A percentile compares a stretch with the other conserved stretches of the same genome.
These are phyloP conservation scores for Acromyrmex heyeri DNA, from an alignment of 1,140 invertebrate genomes.

Conservation along the genomic window DNA sequence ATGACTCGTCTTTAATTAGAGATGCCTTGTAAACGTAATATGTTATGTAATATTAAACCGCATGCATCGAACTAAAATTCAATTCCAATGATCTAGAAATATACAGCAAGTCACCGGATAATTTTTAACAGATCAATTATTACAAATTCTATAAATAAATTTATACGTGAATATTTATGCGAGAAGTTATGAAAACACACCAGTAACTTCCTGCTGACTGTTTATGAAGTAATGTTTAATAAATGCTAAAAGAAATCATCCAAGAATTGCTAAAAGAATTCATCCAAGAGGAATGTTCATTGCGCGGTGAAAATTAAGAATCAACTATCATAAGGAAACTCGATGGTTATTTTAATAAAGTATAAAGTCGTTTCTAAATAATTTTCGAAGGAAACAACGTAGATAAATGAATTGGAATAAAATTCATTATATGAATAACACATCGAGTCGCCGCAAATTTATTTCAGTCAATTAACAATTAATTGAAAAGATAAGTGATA, in stretches of 20 bases:
- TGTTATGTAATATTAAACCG: neutral
- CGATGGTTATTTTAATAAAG: constrained; percentile 46
- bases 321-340: constrained; percentile 51
- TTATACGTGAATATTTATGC: neutral
- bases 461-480: constrained; percentile 1
- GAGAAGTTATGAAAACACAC: neutral
- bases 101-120: constrained; percentile 42
- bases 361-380: constrained; percentile 10
- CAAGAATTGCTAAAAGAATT: constrained; percentile 23
- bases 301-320: constrained; percentile 51
- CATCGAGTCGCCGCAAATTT: constrained; percentile 49
- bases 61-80: constrained; percentile 7
- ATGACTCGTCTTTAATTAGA: constrained; percentile 31
- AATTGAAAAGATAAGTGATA: constrained; percentile 32
- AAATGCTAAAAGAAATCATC: constrained; percentile 35
- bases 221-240: constrained; percentile 32
- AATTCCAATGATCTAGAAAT: constrained; percentile 10
- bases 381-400: neutral
- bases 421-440: constrained; percentile 12
- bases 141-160: neutral
- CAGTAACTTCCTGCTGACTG: constrained; percentile 45
- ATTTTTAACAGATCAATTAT: neutral
- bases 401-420: constrained; percentile 13
- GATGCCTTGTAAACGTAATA: neutral
- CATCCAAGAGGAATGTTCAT: constrained; percentile 29